phyloP scores from a whole-genome alignment of 2,113 vertebrate species.

The Alosa alosa region DNA sequence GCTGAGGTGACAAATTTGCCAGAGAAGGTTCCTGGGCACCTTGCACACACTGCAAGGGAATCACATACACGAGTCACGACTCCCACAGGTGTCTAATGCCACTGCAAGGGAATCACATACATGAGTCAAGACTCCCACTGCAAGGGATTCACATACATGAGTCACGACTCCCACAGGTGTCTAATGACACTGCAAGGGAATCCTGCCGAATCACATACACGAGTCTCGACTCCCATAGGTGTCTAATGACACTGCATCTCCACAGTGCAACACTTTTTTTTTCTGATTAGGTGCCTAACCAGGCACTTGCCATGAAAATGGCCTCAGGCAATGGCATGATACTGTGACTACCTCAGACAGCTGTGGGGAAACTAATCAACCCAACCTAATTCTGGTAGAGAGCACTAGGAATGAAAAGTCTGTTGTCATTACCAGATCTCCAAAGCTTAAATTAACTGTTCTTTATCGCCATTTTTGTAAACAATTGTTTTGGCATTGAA shows the following conservation, averaged over 20 bases:
- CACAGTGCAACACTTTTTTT: not conserved
- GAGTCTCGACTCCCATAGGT: not conserved
- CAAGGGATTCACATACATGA: no score
- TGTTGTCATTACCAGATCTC: not conserved
- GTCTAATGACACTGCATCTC: not conserved
- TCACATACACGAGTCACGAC: not conserved
- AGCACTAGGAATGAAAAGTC: not conserved
- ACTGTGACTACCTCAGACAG: not conserved
- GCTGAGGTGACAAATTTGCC: conserved; percentile 4
- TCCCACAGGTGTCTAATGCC: not conserved
- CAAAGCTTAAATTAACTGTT: not conserved
- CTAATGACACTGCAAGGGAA: not conserved
- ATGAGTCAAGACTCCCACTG: no score
- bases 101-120: not conserved
- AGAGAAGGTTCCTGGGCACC: not conserved
- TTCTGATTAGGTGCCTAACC: not conserved
- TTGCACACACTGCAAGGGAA: not conserved
- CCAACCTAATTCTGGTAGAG: not conserved
- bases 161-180: no score
- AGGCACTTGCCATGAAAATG: not conserved
- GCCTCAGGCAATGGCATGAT: not conserved
- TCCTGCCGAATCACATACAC: not conserved
- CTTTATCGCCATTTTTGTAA: no score
- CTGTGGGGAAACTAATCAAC: not conserved
- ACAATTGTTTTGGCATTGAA: no score